These are phyloP conservation scores for Dufourea novaeangliae DNA, from an alignment of 1,140 invertebrate species.

Conservation along the genomic window DNA sequence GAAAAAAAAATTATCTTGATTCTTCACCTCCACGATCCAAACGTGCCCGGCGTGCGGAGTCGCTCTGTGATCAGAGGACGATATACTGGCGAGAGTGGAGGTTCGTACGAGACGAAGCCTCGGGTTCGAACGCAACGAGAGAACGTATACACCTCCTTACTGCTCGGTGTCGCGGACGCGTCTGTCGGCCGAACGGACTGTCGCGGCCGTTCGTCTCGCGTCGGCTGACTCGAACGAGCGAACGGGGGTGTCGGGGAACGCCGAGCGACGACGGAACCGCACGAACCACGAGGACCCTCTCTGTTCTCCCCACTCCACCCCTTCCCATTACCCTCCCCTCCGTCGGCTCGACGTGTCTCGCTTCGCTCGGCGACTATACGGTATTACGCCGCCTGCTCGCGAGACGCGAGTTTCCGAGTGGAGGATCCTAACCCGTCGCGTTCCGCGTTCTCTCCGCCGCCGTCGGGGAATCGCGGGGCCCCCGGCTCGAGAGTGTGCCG, in stretches of 20 bases:
- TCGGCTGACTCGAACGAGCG: constrained; percentile 67
- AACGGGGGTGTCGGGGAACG: constrained; percentile 58
- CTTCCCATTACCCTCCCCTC: no score
- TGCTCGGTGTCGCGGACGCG: constrained; percentile 77
- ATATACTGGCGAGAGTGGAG: neutral
- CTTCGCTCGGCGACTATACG: constrained; percentile 34
- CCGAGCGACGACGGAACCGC: constrained; percentile 63
- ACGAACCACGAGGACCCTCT: constrained; percentile 57
- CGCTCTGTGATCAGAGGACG: neutral
- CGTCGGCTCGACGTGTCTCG: constrained; percentile 39
- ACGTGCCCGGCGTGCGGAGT: no score
- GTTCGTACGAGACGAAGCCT: constrained; percentile 35
- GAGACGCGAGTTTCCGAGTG: constrained; percentile 57
- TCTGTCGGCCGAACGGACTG: constrained; percentile 74
- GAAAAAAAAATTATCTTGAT: no score
- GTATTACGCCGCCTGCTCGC: constrained; percentile 61
- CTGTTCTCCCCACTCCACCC: constrained; percentile 20
- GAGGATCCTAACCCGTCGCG: constrained; percentile 26
- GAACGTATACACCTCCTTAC: constrained; percentile 61
- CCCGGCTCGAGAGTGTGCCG: constrained; percentile 29
- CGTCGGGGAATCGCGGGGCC: constrained; percentile 4
- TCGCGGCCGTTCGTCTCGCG: constrained; percentile 72
- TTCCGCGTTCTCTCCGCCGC: neutral
- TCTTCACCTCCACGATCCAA: no score
- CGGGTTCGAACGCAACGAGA: constrained; percentile 11